phyloP scores from a whole-genome alignment of 2,113 vertebrate species.

The Bostrychus sinensis region DNA sequence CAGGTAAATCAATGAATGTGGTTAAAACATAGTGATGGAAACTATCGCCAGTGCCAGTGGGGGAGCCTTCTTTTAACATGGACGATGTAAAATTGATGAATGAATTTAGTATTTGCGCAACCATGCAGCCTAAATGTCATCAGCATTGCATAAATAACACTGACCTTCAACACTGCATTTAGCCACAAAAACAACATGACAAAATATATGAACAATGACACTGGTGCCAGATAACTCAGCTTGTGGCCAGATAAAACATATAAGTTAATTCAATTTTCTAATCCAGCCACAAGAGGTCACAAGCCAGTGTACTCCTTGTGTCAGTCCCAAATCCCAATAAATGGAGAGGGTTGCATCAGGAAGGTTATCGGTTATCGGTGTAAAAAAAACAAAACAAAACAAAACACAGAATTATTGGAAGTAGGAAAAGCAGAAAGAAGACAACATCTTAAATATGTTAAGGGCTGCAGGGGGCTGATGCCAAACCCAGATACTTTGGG shows the following conservation, averaged over 20 bases:
- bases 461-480: no score
- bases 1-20: conserved; percentile 48
- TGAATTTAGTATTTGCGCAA: background rate
- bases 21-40: background rate
- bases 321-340: no score
- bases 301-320: no score
- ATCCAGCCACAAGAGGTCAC: no score
- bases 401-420: no score
- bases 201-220: conserved; percentile 9
- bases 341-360: no score
- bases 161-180: background rate
- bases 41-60: background rate
- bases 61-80: conserved; percentile 6
- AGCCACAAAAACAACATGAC: background rate
- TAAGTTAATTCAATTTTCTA: background rate
- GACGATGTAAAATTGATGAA: conserved; percentile 8
- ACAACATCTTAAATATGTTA: no score
- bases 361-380: no score
- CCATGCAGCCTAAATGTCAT: background rate
- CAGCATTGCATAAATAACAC: background rate
- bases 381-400: no score
- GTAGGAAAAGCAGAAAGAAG: no score
- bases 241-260: background rate
- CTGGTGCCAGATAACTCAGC: background rate
- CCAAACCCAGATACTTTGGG: no score